These are phyloP conservation scores for Cochlearius cochlearius DNA, from an alignment of 2,113 vertebrate genomes.

Conservation along the genomic window DNA sequence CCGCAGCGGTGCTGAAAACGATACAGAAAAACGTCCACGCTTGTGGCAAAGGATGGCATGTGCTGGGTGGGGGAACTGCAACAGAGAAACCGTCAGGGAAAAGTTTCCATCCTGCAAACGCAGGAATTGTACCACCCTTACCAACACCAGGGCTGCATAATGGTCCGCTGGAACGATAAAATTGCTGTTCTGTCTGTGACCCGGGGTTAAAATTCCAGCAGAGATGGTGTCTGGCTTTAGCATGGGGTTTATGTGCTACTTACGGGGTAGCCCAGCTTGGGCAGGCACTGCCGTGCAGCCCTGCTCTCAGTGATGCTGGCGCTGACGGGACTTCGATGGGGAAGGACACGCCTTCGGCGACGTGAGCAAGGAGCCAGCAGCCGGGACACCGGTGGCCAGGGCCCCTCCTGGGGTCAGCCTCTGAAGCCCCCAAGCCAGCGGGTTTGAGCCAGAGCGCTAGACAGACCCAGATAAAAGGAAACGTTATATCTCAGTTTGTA, in stretches of 20 bases:
- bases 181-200: background rate
- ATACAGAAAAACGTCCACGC: background rate
- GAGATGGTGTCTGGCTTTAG: background rate
- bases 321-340: accelerated
- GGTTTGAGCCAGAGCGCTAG: background rate
- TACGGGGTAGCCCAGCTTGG: background rate
- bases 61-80: background rate
- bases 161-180: accelerated
- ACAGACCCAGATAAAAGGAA: background rate
- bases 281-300: background rate
- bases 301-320: background rate
- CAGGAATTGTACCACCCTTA: background rate
- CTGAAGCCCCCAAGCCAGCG: background rate
- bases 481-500: background rate
- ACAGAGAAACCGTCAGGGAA: background rate
- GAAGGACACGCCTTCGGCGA: background rate
- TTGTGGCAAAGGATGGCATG: background rate
- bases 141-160: background rate
- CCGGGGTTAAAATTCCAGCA: background rate
- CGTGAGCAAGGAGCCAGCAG: background rate
- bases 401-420: background rate
- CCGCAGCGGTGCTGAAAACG: background rate
- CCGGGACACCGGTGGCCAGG: background rate
- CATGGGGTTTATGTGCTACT: background rate
- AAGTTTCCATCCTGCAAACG: background rate